Evolutionary conservation across 2,797 vertebrate genomes (phyloP), one percentile per base, ranked within the genome.

Genomic region (Anolis apletophallus): DNA sequence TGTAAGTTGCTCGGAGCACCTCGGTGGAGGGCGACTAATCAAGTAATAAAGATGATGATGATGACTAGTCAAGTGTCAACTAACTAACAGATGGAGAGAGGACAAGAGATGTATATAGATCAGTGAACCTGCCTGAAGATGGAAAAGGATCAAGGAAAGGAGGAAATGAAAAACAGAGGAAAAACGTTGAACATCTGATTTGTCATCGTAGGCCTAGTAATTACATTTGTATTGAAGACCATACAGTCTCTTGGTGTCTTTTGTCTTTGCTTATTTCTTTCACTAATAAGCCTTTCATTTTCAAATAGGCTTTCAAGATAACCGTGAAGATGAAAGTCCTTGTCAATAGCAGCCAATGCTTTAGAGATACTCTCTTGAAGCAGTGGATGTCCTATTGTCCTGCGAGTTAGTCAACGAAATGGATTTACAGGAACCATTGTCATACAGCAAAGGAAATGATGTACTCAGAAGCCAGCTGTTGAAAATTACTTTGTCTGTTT

Each of bases 261-360:
- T 81, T 83, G 82, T 81, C 77, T 71, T 69, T 85, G 74, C 57
- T 92, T 90, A 89, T 88, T 91, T 85, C 32, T 67, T 80, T 74
- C 88, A 61, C 78, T 88, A 94, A 89, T 40, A 67, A 59, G 84
- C n/a, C 84, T 88, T 82, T 89, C 92, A 88, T 89, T 95, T 93
- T 85, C 77, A 94, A 94, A 90, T 64, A 89, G 89, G 83, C 87
- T 91, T 94, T 88, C 71, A 83, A 89, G 88, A 89, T 86, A 92
- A 57, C 85, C 80, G 32, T 78, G 34, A 81, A 81, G 67, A 90
- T 86, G 83, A 90, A 83, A 78, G 40, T 17, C 84, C 82, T 92
- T 83, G 87, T 89, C 90, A 87, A n/a, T 88, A 85, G 89, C 68
- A 80, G 86, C 86, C 93, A 88, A 88, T 64, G 52, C 81, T 78